phyloP scores from a whole-genome alignment of 2,113 vertebrate species.

The Phaetusa simplex region DNA sequence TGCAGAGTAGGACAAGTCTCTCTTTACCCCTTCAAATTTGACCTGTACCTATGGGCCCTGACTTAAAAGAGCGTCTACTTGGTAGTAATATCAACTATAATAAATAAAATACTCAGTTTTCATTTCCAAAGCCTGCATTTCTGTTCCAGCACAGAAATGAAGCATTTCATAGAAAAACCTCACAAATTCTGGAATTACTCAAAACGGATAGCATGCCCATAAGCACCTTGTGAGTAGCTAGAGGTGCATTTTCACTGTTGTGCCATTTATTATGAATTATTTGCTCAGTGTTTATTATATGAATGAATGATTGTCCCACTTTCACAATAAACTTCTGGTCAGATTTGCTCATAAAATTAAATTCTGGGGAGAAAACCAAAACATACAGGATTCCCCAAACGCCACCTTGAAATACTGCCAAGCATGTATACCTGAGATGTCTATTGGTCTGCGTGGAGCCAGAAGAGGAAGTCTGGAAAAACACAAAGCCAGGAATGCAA shows the following conservation, averaged over 20 bases:
- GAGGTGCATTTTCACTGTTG: not conserved
- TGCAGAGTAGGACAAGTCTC: not conserved
- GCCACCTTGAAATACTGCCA: not conserved
- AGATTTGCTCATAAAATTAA: not conserved
- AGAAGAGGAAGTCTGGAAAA: constrained; percentile 5
- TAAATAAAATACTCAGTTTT: not conserved
- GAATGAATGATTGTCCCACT: not conserved
- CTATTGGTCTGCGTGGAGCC: not conserved
- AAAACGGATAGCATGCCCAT: not conserved
- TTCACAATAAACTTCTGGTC: not conserved
- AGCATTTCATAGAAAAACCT: not conserved
- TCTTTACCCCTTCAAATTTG: not conserved
- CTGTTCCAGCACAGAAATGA: not conserved
- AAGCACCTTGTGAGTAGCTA: not conserved
- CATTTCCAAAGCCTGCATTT: not conserved
- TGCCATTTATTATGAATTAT: not conserved
- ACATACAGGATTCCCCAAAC: not conserved
- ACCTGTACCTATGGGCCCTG: not conserved
- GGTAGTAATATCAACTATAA: not conserved
- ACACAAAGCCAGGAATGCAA: not conserved
- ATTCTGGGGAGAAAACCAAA: not conserved
- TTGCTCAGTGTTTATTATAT: not conserved
- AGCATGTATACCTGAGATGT: not conserved
- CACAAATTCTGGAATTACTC: not conserved
- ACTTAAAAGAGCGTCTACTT: not conserved